Evolutionary conservation across 1,140 invertebrate species (phyloP), one percentile per base, ranked within the genome.

Genomic region (Diorhabda elongata): DNA sequence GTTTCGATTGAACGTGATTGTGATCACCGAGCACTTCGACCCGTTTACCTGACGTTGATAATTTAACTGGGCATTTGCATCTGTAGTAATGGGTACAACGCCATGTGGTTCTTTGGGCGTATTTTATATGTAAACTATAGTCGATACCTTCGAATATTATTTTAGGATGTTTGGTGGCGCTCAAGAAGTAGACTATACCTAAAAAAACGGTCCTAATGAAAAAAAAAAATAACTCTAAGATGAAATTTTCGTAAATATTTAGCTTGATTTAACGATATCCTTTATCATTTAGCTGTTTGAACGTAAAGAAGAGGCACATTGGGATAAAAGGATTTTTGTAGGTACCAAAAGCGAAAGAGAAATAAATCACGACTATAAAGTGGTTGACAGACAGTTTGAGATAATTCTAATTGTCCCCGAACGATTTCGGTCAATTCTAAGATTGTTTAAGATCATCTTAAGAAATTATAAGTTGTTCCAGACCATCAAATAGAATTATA

Each of bases 91-190:
- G 62, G 43, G 69, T 68, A 56, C 74, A 75, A 41, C 71, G 66
- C 74, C 74, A 75, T 11, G 71, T 63, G 9, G 71, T 75, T 44
- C 67, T 71, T 11, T 69, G 61, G 3, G 60, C 61, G 11, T 70
- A 26, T 62, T 69, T 73, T 4, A 69, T 71, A 43, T 75, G 69
- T 42, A 71, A 70, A 11, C 66, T 47, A 52, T 65, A 76, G 42
- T 76, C 73, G n/a, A 58, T 61, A 4, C 73, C 73, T 42, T 73
- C 68, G 7, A 72, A 71, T 7, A 76, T 69, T 61, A 76, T 69
- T 68, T 76, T 76, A 26, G 74, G 74, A 61, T 76, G 69, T 71
- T 73, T 74, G 45, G 69, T 61, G 26, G 70, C 74, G 26, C 64
- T 63, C 42, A 67, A 47, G 62, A 72, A 72, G 61, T 74, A 75